A percentile compares a stretch with the other conserved stretches of the same genome.
These are phyloP conservation scores for Melieria crassipennis DNA, from an alignment of 2,888 invertebrate genomes.

Conservation along the genomic window DNA sequence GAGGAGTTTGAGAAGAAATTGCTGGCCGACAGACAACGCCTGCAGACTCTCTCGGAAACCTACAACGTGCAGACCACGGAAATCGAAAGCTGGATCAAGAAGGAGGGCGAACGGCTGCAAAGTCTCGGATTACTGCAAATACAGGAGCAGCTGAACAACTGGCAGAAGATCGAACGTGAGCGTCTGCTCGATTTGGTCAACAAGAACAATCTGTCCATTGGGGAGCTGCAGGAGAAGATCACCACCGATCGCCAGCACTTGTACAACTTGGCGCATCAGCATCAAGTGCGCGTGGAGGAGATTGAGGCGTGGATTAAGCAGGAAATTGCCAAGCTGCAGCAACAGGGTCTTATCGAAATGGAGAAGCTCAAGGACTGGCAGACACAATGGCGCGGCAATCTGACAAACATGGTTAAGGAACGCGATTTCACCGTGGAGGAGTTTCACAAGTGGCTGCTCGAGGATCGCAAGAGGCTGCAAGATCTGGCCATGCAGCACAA, in stretches of 20 bases:
- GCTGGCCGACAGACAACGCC: slow-evolving; percentile 55
- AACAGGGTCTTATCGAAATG: slow-evolving; percentile 56
- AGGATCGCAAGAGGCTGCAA: slow-evolving; percentile 57
- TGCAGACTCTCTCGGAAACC: slow-evolving; percentile 54
- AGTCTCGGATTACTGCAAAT: slow-evolving; percentile 54
- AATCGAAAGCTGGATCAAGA: slow-evolving; percentile 60
- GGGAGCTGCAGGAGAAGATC: slow-evolving; percentile 57
- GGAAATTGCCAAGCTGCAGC: slow-evolving; percentile 58
- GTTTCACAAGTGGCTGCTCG: slow-evolving; percentile 58
- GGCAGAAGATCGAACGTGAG: slow-evolving; percentile 60
- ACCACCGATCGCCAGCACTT: slow-evolving; percentile 58
- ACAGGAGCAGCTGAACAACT: slow-evolving; percentile 58
- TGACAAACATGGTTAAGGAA: slow-evolving; percentile 58
- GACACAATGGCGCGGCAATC: slow-evolving; percentile 57
- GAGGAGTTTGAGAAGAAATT: slow-evolving; percentile 58
- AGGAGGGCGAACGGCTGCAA: slow-evolving; percentile 59
- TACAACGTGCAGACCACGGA: slow-evolving; percentile 61
- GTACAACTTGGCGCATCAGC: slow-evolving; percentile 57
- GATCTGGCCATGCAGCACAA: slow-evolving; percentile 60
- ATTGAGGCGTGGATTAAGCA: slow-evolving; percentile 62
- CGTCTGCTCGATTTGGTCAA: slow-evolving; percentile 54
- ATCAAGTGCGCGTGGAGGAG: slow-evolving; percentile 61
- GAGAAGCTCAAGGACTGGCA: slow-evolving; percentile 60
- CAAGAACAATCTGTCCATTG: slow-evolving; percentile 58
- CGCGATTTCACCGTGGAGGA: slow-evolving; percentile 61